Percentiles rank a stretch among this genome's conserved stretches.
Evolutionary conservation across 2,888 invertebrate species (phyloP).

Genomic region (Formica aserva): DNA sequence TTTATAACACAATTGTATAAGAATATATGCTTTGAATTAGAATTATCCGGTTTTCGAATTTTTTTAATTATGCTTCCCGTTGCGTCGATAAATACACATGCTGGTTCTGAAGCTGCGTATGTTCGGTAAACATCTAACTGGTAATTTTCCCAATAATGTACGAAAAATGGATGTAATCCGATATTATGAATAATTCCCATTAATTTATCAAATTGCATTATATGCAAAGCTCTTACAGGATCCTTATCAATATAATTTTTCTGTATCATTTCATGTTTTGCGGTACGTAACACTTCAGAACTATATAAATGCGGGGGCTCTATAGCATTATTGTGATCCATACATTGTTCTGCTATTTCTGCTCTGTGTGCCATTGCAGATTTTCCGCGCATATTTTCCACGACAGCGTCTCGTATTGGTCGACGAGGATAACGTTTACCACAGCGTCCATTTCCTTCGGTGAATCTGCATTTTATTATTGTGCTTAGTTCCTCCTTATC

Average conservation of each 20-base stretch:
- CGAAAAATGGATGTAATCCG: background rate
- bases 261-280: too few relatives aligned
- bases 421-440: too few relatives aligned
- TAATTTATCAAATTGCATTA: background rate
- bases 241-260: background rate
- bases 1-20: background rate
- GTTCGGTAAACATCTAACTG: background rate
- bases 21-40: background rate
- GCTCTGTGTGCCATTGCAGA: too few relatives aligned
- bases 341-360: too few relatives aligned
- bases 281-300: too few relatives aligned
- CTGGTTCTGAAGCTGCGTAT: background rate
- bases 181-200: background rate
- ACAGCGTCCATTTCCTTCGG: too few relatives aligned
- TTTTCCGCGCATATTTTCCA: too few relatives aligned
- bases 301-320: too few relatives aligned
- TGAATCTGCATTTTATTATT: too few relatives aligned
- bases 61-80: background rate
- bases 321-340: too few relatives aligned
- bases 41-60: background rate
- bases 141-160: constrained; percentile 5
- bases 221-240: background rate
- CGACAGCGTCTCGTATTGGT: too few relatives aligned
- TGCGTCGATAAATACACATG: background rate
- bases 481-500: too few relatives aligned